Evolutionary conservation across 2,888 invertebrate species (phyloP), one percentile per base, ranked within the genome.

Genomic region (Antheraea assamensis): DNA sequence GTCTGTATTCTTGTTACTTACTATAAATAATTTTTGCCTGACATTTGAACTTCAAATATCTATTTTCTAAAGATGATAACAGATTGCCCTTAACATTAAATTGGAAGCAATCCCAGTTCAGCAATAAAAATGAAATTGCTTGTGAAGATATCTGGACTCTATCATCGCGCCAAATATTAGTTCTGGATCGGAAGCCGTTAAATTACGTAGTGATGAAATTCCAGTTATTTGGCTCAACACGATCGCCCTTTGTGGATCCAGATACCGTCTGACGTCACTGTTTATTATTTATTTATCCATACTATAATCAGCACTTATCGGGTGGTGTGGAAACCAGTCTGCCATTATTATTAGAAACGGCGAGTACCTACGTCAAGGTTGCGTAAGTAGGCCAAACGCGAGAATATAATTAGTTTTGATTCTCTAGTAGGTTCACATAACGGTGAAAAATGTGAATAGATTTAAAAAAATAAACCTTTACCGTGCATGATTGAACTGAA

Each of bases 361-460:
- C 81, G 80, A 85, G 88, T 89, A 89, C 86, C 82, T 85, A 85
- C 84, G 83, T 89, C 92, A 92, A 92, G 93, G 92, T 90, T 90
- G 87, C 78, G 84, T 86, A 92, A 90, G 92, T 92, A 87, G 92
- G 92, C 82, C 91, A 88, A 89, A 88, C 85, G 86, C 85, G 85
- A 86, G 88, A 89, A 83, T 86, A 82, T 81, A 80, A 35, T 79
- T 75, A 78, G 77, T 78, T 79, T 76, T 75, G 75, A 77, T 76
- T 75, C 76, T 64, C 73, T 42, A 61, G 31, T 68, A 70, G n/a
- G n/a, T n/a, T n/a, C 61, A 71, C 70, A 71, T 27, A 73, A 71
- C 2, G n/a, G 35, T 17, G 17, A 35, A 68, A 31, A 68, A 1
- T 71, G 4, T n/a, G 49, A 47, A 71, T 24, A 31, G 31, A 71